Evolutionary conservation across 2,888 invertebrate species (phyloP), one percentile per base, ranked within the genome.

Genomic region (Agonopterix alstromeriana): DNA sequence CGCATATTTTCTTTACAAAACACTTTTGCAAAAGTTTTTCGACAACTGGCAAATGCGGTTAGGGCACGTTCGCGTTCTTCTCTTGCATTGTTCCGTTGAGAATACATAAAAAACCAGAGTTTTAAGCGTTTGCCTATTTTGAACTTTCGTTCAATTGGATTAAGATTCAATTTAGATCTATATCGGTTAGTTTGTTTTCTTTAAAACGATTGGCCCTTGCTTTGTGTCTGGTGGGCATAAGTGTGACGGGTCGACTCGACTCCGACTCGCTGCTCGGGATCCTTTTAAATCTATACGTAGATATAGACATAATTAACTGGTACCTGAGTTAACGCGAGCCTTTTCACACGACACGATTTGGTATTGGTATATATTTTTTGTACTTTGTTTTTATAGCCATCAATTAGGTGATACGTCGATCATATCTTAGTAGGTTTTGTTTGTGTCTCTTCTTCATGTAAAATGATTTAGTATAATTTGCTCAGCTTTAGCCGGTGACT

Each of bases 51-150:
- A 75, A 81, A 80, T 82, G 85, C 78, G 78, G 86, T 86, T 74
- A 66, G 82, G 79, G 80, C 86, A 85, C 82, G 86, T 84, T 86
- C 86, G 83, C 82, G 86, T 84, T 86, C 83, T 86, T 77, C 67
- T 73, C 74, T 79, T 81, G 81, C 79, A 73, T 77, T 77, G 71
- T 72, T 62, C 54, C 55, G 55, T 50, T 57, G 54, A 55, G 52
- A 55, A 42, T 54, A 71, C 64, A 82, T 81, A 71, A 65, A 60
- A 53, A 67, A 73, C 77, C 63, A 57, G 65, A 63, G 60, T 48
- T 53, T 50, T 56, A 9, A 46, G 47, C 53, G 50, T 44, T 59
- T 56, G 53, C 56, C 56, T 51, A 67, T 67, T 77, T 54, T 77
- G 65, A 65, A 67, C 86, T 79, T 71, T 80, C 61, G 56, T 54